Conservation (phyloP, 2,888 invertebrate species). For the Cantharis lateralis region DNA sequence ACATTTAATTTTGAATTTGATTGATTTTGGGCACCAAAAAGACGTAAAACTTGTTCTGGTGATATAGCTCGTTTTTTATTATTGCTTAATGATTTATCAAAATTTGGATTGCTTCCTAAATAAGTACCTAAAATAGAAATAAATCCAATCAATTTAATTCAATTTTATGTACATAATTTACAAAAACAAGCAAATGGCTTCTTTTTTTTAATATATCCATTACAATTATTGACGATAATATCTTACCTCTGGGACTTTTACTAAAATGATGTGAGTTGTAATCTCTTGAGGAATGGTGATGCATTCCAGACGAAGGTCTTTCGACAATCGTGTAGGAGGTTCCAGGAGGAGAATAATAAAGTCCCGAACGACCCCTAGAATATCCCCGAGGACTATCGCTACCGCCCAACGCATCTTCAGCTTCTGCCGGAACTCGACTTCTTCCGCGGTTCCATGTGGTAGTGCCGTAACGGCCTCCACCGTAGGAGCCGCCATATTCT, state of each 20-base stretch:
- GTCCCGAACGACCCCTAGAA: conserved; percentile 65
- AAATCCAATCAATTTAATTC: neutral
- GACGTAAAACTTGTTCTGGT: conserved; percentile 71
- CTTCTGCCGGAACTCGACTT: conserved; percentile 60
- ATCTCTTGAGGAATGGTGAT: conserved; percentile 57
- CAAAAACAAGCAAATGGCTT: neutral
- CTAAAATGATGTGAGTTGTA: conserved; percentile 52
- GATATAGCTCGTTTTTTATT: conserved; percentile 81
- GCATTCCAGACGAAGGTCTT: conserved; percentile 70
- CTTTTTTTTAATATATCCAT: neutral
- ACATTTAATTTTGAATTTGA: conserved; percentile 44
- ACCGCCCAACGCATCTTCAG: conserved; percentile 64
- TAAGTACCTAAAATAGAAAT: conserved; percentile 64
- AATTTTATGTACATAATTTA: neutral
- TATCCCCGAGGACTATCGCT: conserved; percentile 53
- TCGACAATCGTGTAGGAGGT: conserved; percentile 89
- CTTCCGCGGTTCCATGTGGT: conserved; percentile 29
- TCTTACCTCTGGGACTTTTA: conserved; percentile 50
- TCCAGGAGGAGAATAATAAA: conserved; percentile 87
- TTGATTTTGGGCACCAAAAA: conserved; percentile 48
- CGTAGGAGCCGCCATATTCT: conserved; percentile 54
- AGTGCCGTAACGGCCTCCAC: conserved; percentile 39
- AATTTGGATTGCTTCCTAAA: conserved; percentile 68
- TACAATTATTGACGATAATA: neutral
- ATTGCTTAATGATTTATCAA: conserved; percentile 58